phyloP scores from a whole-genome alignment of 2,797 vertebrate genomes.

The Rousettus madagascariensis region DNA sequence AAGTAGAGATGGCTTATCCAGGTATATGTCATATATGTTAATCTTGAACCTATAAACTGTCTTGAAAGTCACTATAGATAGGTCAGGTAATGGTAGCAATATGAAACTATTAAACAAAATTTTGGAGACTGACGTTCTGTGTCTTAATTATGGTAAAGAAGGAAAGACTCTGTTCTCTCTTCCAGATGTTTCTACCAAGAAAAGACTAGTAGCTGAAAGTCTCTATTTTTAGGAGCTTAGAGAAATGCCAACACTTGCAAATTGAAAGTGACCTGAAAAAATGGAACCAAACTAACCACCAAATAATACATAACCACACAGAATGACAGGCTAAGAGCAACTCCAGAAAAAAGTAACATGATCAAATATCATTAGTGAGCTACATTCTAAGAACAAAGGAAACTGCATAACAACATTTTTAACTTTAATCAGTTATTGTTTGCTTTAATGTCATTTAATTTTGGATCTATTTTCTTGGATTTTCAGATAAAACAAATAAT shows the following conservation, averaged over 20 bases:
- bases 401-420: background rate
- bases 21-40: background rate
- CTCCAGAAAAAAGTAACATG: background rate
- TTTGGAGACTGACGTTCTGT: background rate
- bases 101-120: background rate
- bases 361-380: background rate
- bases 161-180: background rate
- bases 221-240: background rate
- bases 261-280: background rate
- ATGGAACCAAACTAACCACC: background rate
- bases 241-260: background rate
- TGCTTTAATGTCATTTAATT: background rate
- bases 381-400: background rate
- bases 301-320: background rate
- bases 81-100: background rate
- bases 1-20: background rate
- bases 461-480: background rate
- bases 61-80: background rate
- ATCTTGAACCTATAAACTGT: background rate
- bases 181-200: background rate
- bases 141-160: background rate
- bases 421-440: background rate
- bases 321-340: background rate
- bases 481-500: background rate
- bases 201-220: background rate